Evolutionary conservation across 2,113 vertebrate species (phyloP).

Genomic region (Chaetodon trifascialis): DNA sequence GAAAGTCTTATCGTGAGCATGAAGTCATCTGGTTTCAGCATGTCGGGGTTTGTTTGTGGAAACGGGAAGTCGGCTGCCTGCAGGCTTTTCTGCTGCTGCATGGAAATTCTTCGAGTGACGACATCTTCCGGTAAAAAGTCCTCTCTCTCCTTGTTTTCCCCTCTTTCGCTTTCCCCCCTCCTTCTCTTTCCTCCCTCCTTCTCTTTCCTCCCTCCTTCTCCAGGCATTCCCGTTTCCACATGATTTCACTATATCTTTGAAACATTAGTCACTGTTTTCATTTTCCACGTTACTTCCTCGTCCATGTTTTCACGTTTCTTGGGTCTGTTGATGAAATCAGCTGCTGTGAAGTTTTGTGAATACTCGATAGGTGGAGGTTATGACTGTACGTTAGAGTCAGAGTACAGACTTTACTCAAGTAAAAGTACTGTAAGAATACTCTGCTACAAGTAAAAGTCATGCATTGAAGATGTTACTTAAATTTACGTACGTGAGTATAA

Average conservation of each 20-base stretch:
- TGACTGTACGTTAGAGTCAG: too few relatives aligned
- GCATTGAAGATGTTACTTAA: too few relatives aligned
- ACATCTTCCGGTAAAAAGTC: constrained; percentile 53
- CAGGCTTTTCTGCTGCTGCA: constrained; percentile 7
- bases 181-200: background rate
- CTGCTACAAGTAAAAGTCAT: too few relatives aligned
- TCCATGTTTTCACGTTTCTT: background rate
- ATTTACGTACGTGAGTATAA: too few relatives aligned
- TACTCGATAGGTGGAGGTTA: too few relatives aligned
- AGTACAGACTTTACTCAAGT: too few relatives aligned
- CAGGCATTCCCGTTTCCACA: background rate
- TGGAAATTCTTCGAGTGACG: constrained; percentile 54
- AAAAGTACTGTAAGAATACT: too few relatives aligned
- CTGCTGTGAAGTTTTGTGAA: too few relatives aligned
- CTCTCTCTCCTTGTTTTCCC: background rate
- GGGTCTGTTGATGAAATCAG: background rate
- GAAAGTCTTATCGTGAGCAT: background rate
- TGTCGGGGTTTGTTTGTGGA: background rate
- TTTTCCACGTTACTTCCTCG: background rate
- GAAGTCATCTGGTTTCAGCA: background rate
- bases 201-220: background rate
- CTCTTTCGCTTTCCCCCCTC: background rate
- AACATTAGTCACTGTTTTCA: constrained; percentile 7
- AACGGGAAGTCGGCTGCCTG: background rate
- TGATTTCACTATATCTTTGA: background rate